phyloP scores from a whole-genome alignment of 2,888 invertebrate genomes.

The Erebia palarica region DNA sequence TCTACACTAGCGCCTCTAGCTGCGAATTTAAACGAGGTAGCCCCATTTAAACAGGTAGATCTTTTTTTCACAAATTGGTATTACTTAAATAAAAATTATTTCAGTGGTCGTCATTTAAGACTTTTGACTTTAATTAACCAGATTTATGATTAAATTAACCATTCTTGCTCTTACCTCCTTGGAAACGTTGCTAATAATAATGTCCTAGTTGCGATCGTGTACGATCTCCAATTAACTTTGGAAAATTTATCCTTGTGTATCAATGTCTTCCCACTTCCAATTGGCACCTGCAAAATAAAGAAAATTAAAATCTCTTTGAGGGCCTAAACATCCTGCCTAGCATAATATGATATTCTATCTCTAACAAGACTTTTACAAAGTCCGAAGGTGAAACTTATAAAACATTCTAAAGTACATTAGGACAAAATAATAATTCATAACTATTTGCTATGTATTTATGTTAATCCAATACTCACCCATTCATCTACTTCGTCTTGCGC shows the following conservation, averaged over 20 bases:
- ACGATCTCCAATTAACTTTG: conserved; percentile 74
- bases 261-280: conserved; percentile 73
- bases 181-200: conserved; percentile 73
- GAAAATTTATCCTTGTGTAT: conserved; percentile 65
- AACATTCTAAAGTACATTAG: background rate
- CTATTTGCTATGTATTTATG: too few species aligned
- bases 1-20: too few species aligned
- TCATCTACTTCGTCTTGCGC: conserved; percentile 36
- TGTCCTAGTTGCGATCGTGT: conserved; percentile 75
- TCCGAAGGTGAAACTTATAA: too few species aligned
- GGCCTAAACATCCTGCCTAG: background rate
- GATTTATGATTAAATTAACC: background rate
- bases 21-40: too few species aligned
- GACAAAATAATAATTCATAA: too few species aligned
- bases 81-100: too few species aligned
- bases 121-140: background rate
- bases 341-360: background rate
- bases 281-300: conserved; percentile 59
- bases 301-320: background rate
- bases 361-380: too few species aligned
- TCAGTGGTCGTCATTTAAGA: background rate
- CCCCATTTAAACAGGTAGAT: too few species aligned
- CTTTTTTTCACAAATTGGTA: background rate
- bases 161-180: conserved; percentile 56
- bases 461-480: conserved; percentile 42